Evolutionary conservation across 2,888 invertebrate species (phyloP), one percentile per base, ranked within the genome.

Genomic region (Hirtodrosophila alboralis): DNA sequence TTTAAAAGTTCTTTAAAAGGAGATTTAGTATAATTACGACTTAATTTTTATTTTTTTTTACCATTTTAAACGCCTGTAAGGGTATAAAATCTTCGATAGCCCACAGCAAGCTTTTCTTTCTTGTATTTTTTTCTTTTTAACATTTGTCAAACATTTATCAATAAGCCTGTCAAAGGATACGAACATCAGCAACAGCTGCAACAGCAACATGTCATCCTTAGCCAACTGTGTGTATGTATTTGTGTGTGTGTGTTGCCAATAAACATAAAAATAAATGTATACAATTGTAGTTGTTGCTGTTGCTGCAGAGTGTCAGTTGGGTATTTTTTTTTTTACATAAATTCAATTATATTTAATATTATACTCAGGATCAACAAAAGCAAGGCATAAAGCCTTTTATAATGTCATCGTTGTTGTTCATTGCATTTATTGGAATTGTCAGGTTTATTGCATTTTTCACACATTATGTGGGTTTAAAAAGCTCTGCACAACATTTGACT

Each of bases 111-210:
- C 18, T 21, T 23, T 23, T 23, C 1, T 23, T 23, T 18, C 4
- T 23, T 23, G 8, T 6, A 7, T 23, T 23, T 7, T 18, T 36
- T 40, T 26, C 8, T 26, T 52, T 66, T 62, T 56, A 51, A 44
- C 51, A 64, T 58, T 66, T 51, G 61, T 45, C 68, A 59, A 59
- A 52, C 30, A 64, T 47, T 60, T 66, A 67, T 76, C 69, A 66
- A 60, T 63, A 56, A 64, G 45, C 28, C 36, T 61, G 45, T 58
- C 59, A 41, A 60, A 60, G 10, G 52, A 38, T 33, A 23, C n/a
- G 48, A 10, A 13, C 31, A 10, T 10, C 10, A 16, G 38, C 6
- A 47, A 43, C 43, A 59, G 41, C 48, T 60, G 59, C 49, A 43
- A 10, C 12, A 34, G 26, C 27, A 12, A 1, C 13, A 21, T 37